Percentiles rank a stretch among this genome's conserved stretches.
Conservation (phyloP, 92 coral and sea anemone genomes). For the Epizoanthus fatuus region DNA sequence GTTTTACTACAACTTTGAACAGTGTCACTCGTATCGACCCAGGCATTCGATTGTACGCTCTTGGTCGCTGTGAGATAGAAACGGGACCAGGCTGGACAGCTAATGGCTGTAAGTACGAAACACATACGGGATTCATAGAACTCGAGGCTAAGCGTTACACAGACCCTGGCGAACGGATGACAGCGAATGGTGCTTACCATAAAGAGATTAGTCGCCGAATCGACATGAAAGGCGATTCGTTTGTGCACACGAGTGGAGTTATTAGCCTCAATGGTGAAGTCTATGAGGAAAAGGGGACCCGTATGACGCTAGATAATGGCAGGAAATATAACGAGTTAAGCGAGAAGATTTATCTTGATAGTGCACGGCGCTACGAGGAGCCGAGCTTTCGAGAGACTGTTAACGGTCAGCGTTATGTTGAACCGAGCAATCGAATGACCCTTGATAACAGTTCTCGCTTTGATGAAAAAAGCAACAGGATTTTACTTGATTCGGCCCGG, state of each 20-base stretch:
- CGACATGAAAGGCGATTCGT: conserved; percentile 37
- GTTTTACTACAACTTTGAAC: conserved; percentile 17
- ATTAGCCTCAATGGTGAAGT: conserved; percentile 1
- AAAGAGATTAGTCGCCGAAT: conserved; percentile 14
- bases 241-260: conserved; percentile 18
- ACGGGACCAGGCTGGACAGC: conserved; percentile 9
- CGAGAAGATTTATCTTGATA: conserved; percentile 7
- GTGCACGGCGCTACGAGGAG: conserved; percentile 32
- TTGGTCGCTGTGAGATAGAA: conserved; percentile 43
- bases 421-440: conserved; percentile 19
- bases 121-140: conserved; percentile 8
- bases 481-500: conserved; percentile 24
- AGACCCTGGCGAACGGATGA: not conserved
- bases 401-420: conserved; percentile 10
- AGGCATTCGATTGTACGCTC: conserved; percentile 17
- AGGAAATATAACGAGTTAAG: conserved; percentile 9
- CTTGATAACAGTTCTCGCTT: conserved; percentile 21
- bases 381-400: conserved; percentile 21
- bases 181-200: conserved; percentile 4
- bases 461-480: conserved; percentile 23
- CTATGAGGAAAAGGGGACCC: conserved; percentile 14
- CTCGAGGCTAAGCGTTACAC: conserved; percentile 3
- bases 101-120: conserved; percentile 1
- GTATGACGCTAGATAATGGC: conserved; percentile 27
- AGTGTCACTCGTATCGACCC: conserved; percentile 13